These are phyloP conservation scores for Agriopis aurantiaria DNA, from an alignment of 2,888 invertebrate species.

Conservation along the genomic window DNA sequence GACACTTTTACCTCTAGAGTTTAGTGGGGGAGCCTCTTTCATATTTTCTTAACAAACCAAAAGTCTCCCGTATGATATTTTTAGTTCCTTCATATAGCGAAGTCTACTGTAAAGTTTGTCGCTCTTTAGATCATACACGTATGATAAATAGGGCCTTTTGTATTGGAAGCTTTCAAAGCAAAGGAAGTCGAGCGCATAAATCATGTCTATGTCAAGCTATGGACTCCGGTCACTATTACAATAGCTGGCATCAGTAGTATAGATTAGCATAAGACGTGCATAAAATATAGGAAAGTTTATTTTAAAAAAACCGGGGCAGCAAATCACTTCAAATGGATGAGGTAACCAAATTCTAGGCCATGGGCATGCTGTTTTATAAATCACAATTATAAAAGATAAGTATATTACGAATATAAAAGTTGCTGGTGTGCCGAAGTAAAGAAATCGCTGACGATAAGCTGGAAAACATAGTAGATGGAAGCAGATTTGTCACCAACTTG, in stretches of 20 bases:
- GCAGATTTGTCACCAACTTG: no score
- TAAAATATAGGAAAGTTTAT: neutral
- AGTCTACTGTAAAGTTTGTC: neutral
- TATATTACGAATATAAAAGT: no score
- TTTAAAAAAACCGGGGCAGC: neutral
- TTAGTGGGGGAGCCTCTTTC: neutral
- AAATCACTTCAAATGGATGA: neutral
- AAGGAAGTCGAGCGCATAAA: conserved; percentile 32
- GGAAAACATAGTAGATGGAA: no score
- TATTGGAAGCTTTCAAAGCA: conserved; percentile 43
- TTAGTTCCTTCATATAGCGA: neutral
- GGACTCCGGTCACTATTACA: conserved; percentile 14
- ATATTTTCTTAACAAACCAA: neutral
- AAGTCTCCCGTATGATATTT: neutral
- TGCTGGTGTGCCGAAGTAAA: no score
- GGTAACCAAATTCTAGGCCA: neutral
- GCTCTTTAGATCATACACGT: conserved; percentile 34
- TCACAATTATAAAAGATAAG: no score
- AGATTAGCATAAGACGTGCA: conserved; percentile 9
- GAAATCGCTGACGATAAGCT: no score
- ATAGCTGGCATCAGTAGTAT: conserved; percentile 17
- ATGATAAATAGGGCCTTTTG: conserved; percentile 53
- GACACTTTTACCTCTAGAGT: neutral
- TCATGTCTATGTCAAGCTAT: conserved; percentile 29
- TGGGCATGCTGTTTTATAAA: no score